Percentiles rank a stretch among this genome's conserved stretches.
Conservation (phyloP, 1,140 invertebrate species). For the Dinothrombium tinctorium region DNA sequence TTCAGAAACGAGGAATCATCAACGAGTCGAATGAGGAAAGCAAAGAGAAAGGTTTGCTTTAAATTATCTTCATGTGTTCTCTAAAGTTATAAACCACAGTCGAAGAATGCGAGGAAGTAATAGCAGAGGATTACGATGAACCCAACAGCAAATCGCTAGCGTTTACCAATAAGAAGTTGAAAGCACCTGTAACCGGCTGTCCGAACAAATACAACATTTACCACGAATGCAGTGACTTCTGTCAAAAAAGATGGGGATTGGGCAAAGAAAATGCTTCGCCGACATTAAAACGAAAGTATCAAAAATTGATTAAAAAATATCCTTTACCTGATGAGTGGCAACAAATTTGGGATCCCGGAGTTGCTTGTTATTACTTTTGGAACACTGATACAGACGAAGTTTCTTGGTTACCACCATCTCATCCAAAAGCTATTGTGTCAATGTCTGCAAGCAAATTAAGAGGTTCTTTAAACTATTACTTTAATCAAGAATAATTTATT, state of each 20-base stretch:
- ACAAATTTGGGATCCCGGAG: conserved; percentile 71
- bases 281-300: conserved; percentile 44
- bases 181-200: conserved; percentile 37
- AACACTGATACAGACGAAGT: conserved; percentile 71
- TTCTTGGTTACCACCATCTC: conserved; percentile 72
- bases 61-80: conserved; percentile 10
- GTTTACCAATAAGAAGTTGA: conserved; percentile 1
- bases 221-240: conserved; percentile 72
- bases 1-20: conserved; percentile 57
- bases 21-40: conserved; percentile 10
- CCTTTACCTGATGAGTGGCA: conserved; percentile 76
- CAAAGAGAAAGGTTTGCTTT: neutral
- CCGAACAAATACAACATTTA: conserved; percentile 90
- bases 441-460: conserved; percentile 56
- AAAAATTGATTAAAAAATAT: conserved; percentile 58
- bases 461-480: conserved; percentile 19
- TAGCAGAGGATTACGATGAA: conserved; percentile 61
- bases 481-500: neutral
- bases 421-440: conserved; percentile 57
- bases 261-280: conserved; percentile 39
- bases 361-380: conserved; percentile 83
- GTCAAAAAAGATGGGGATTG: conserved; percentile 62
- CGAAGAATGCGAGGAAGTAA: conserved; percentile 41
- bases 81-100: conserved; percentile 16
- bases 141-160: conserved; percentile 8